Conservation (phyloP, 2,113 vertebrate species). For the Quiscalus mexicanus region DNA sequence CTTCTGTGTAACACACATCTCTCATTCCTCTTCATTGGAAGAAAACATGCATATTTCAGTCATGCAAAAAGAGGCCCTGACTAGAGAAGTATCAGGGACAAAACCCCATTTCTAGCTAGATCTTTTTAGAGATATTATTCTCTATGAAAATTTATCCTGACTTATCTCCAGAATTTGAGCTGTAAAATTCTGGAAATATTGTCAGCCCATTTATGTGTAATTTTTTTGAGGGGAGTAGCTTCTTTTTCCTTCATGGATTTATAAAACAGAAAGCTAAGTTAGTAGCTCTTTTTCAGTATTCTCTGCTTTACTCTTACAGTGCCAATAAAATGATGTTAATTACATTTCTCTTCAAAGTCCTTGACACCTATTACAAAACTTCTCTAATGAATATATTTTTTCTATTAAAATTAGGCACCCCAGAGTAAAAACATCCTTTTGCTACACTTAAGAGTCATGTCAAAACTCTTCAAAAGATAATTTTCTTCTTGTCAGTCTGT, state of each 20-base stretch:
- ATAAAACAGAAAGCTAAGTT: neutral
- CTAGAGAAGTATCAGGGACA: neutral
- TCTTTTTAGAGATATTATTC: neutral
- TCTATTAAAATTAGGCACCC: constrained; percentile 25
- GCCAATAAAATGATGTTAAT: constrained; percentile 41
- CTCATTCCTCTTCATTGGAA: neutral
- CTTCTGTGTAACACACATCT: neutral
- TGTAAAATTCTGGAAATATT: neutral
- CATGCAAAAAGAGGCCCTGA: neutral
- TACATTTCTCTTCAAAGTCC: constrained; percentile 35
- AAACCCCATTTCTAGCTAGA: neutral
- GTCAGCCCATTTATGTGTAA: rapidly evolving
- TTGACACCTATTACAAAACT: constrained; percentile 60
- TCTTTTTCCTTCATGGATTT: neutral
- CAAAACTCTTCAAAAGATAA: constrained; percentile 64
- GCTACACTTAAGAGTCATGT: constrained; percentile 19
- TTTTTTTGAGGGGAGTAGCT: neutral
- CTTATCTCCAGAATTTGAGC: neutral
- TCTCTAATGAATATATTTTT: constrained; percentile 25
- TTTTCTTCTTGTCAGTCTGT: constrained; percentile 6
- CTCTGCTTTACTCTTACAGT: neutral
- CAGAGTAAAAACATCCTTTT: constrained; percentile 43
- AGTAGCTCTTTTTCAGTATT: neutral
- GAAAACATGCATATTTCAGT: neutral
- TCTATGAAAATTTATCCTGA: neutral